Evolutionary conservation across 2,888 invertebrate species (phyloP), one percentile per base, ranked within the genome.

Genomic region (Pollenia labialis): DNA sequence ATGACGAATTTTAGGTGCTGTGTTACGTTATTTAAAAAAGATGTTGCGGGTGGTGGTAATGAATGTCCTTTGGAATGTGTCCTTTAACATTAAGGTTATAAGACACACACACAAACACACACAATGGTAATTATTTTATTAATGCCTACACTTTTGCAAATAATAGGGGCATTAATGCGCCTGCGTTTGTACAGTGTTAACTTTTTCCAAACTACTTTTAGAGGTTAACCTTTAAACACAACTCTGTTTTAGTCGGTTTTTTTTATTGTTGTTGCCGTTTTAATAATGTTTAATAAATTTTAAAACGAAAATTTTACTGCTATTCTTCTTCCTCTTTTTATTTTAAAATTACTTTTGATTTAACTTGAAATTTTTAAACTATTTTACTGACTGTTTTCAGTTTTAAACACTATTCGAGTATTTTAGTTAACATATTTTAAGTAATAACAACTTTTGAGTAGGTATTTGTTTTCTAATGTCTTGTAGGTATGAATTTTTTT

Each of bases 61-160:
- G 79, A 62, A 75, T 82, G 79, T 84, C 74, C 84, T 84, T 84
- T 68, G 6, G 4, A 84, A 84, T 84, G 18, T 84, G 83, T 87
- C 84, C 87, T 87, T 87, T 83, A 66, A 52, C 60, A 32, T 62
- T 71, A 50, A 76, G 81, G 77, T 87, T 81, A 77, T 40, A 77
- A 87, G 84, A 79, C 76, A 77, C 66, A 72, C 32, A 77, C 66
- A 72, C 32, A 69, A 14, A 32, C 32, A 32, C 32, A 32, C 32
- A 32, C 48, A 77, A 32, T 77, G 62, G 77, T 84, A 62, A 46
- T 75, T 80, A 62, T 71, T 69, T 60, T 50, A 71, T 80, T 75
- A 83, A 86, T 83, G 86, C 86, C 86, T 64, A 86, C 86, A 86
- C 82, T 52, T 72, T 69, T n/a, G n/a, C n/a, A 64, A 71, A 66